Evolutionary conservation across 2,113 vertebrate species (phyloP), one percentile per base, ranked within the genome.

Genomic region (Crocuta crocuta): DNA sequence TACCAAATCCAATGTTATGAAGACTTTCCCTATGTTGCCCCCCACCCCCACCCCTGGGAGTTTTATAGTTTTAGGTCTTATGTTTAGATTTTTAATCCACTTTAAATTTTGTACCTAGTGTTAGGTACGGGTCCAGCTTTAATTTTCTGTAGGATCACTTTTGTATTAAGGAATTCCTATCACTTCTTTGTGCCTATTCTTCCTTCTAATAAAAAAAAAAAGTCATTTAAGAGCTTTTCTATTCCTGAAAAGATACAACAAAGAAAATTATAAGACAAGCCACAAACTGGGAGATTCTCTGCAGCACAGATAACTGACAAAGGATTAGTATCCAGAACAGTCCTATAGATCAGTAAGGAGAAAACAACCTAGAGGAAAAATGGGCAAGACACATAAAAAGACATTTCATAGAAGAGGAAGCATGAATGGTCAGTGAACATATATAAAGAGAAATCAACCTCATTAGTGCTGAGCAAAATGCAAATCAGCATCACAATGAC

Each of bases 201-300:
- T 45, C 78, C 61, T 81, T 89, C 45, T 70, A 28, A 39, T n/a
- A 28, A 83, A 50, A 50, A 83, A 50, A 83, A n/a, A 63, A 65
- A 4, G 71, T 43, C 28, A 9, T 28, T 61, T 55, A 78, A 84
- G 79, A 78, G 76, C 19, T 82, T 83, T 83, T 93, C 85, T 92
- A 58, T 24, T 71, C 61, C 78, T 35, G 73, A 70, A 81, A 95
- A 96, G 68, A 82, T 81, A 95, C 55, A 85, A 79, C 78, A 92
- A 95, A 93, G 48, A 76, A 91, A 88, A 80, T 63, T 43, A 66
- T 81, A 96, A 87, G 48, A 55, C 31, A 86, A 82, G 53, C 19
- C 55, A 94, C 33, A 82, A 80, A 87, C 80, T 48, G 65, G 17
- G 26, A 81, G 48, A 58, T 74, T 82, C 26, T 81, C 43, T 94